A percentile compares a stretch with the other conserved stretches of the same genome.
These are phyloP conservation scores for Progne subis DNA, from an alignment of 2,113 vertebrate species.

Conservation along the genomic window DNA sequence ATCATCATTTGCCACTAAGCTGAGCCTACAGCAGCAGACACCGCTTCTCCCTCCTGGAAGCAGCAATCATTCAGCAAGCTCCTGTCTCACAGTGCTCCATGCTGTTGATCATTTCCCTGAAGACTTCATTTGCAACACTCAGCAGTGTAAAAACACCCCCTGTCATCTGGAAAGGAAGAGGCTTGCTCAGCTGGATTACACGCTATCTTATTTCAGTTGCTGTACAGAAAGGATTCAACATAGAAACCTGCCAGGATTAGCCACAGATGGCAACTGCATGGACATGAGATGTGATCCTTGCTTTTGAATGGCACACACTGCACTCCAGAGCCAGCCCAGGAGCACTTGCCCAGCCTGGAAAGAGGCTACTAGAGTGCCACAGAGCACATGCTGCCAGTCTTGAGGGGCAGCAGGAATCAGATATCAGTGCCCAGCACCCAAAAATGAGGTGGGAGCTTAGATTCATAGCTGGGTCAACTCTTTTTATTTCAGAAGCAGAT, in stretches of 20 bases:
- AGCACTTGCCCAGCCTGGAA: neutral
- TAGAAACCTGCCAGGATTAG: neutral
- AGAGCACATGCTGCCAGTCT: neutral
- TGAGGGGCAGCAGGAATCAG: neutral
- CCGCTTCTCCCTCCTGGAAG: neutral
- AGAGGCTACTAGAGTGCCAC: neutral
- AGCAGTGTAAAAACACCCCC: neutral
- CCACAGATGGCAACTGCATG: neutral
- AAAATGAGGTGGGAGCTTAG: neutral
- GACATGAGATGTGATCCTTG: neutral
- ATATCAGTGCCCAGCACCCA: neutral
- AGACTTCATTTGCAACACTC: conserved; percentile 39
- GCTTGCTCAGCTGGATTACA: neutral
- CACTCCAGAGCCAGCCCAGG: neutral
- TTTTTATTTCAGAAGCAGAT: neutral
- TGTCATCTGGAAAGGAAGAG: neutral
- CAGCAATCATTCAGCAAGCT: neutral
- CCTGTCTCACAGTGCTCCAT: neutral
- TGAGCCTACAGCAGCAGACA: neutral
- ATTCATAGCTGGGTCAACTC: neutral
- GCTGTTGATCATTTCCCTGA: conserved; percentile 9
- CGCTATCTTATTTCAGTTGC: neutral
- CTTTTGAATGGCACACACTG: neutral
- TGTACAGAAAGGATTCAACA: neutral
- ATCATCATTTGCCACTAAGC: conserved; percentile 14